phyloP scores from a whole-genome alignment of 2,113 vertebrate genomes.

The Glaucidium brasilianum region DNA sequence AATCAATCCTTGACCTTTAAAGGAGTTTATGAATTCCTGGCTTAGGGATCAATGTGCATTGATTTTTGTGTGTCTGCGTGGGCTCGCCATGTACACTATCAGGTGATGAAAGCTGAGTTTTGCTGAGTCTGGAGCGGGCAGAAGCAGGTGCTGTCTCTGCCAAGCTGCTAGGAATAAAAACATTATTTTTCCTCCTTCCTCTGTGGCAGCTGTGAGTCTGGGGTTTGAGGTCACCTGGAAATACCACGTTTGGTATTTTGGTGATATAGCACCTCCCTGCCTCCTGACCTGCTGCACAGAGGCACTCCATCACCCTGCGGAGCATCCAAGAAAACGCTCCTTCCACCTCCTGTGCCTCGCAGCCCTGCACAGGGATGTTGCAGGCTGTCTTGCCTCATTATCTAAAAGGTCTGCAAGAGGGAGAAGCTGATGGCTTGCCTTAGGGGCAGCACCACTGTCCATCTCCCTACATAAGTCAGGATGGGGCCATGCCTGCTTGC shows the following conservation, averaged over 20 bases:
- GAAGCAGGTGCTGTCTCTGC: slow-evolving; percentile 49
- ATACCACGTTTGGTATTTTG: background rate
- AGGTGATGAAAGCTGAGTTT: slow-evolving; percentile 60
- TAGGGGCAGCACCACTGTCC: background rate
- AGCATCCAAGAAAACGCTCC: background rate
- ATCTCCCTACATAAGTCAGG: fast-evolving
- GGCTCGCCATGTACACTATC: slow-evolving; percentile 29
- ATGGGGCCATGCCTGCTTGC: background rate
- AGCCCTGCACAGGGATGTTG: background rate
- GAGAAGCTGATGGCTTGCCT: background rate
- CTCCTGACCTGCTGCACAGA: background rate
- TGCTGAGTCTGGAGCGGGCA: slow-evolving; percentile 57
- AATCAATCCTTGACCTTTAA: slow-evolving; percentile 81
- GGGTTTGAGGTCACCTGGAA: background rate
- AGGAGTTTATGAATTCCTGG: slow-evolving; percentile 83
- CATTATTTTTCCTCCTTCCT: background rate
- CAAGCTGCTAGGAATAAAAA: slow-evolving; percentile 38
- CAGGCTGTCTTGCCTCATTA: fast-evolving
- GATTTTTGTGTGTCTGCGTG: slow-evolving; percentile 72
- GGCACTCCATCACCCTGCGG: background rate
- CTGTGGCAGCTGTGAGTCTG: fast-evolving
- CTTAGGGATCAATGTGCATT: slow-evolving; percentile 74
- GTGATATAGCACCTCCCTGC: background rate
- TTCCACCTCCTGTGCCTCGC: background rate
- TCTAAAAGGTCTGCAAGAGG: background rate